phyloP scores from a whole-genome alignment of 1,140 invertebrate species.

The Pararge aegeria region DNA sequence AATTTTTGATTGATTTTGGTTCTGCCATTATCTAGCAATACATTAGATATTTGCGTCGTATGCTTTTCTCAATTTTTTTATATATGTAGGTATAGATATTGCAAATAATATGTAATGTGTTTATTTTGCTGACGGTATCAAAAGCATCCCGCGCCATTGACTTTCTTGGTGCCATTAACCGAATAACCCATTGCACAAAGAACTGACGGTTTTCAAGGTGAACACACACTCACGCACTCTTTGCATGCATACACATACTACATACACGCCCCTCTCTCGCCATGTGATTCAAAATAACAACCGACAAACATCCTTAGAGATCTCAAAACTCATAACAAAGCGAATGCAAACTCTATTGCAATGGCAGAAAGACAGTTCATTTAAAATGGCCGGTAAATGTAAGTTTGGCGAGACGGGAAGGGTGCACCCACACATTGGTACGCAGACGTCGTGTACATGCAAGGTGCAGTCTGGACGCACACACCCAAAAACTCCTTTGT shows the following conservation, averaged over 20 bases:
- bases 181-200: slow-evolving; percentile 80
- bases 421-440: slow-evolving; percentile 60
- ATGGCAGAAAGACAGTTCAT: neutral
- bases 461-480: slow-evolving; percentile 63
- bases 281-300: slow-evolving; percentile 70
- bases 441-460: slow-evolving; percentile 46
- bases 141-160: slow-evolving; percentile 73
- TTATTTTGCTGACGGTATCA: slow-evolving; percentile 52
- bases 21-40: no score
- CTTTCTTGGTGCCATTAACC: slow-evolving; percentile 77
- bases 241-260: slow-evolving; percentile 48
- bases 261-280: slow-evolving; percentile 37
- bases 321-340: slow-evolving; percentile 5
- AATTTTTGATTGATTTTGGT: no score
- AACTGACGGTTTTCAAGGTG: slow-evolving; percentile 77
- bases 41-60: no score
- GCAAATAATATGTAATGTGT: neutral
- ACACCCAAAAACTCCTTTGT: slow-evolving; percentile 30
- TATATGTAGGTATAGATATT: neutral
- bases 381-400: slow-evolving; percentile 20
- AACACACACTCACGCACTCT: slow-evolving; percentile 60
- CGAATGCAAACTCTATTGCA: slow-evolving; percentile 33
- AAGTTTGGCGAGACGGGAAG: slow-evolving; percentile 61
- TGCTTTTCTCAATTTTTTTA: no score
- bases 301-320: slow-evolving; percentile 29